These are phyloP conservation scores for Caenorhabditis drosophilae DNA, from an alignment of 2,888 invertebrate species.

Conservation along the genomic window DNA sequence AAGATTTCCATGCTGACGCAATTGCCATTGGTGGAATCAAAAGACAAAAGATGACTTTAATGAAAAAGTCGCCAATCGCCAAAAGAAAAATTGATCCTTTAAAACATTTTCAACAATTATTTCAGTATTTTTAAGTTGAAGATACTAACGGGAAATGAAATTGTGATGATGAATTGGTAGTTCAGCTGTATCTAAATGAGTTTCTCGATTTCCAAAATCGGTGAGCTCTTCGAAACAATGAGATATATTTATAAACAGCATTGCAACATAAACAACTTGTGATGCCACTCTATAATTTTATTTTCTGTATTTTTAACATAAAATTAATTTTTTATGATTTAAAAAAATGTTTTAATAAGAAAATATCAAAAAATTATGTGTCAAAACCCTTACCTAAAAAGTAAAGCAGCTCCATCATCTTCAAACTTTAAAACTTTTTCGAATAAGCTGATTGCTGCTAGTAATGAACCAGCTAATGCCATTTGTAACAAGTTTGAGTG, in stretches of 20 bases:
- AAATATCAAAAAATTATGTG: neutral
- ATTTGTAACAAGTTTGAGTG: slow-evolving; percentile 7
- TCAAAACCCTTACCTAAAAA: neutral
- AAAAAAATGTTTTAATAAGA: neutral
- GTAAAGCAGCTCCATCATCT: neutral
- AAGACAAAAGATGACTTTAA: slow-evolving; percentile 8
- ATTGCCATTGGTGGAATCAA: neutral
- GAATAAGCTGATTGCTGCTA: neutral
- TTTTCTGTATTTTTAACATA: neutral
- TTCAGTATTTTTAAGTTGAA: neutral
- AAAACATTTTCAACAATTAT: slow-evolving; percentile 3
- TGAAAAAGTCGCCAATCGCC: slow-evolving; percentile 7
- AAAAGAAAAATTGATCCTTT: slow-evolving; percentile 4
- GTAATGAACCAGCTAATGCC: neutral
- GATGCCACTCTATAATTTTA: slow-evolving; percentile 18
- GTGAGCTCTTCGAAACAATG: slow-evolving; percentile 29
- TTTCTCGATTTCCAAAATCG: slow-evolving; percentile 8
- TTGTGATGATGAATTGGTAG: too few species aligned
- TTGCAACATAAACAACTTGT: slow-evolving; percentile 18
- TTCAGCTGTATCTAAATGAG: too few species aligned
- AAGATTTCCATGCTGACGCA: neutral
- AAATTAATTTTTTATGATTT: neutral
- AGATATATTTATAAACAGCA: slow-evolving; percentile 26
- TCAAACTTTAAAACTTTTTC: neutral
- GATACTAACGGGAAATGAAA: too few species aligned